Base-by-base conservation (phyloP, 2,113 vertebrate genomes). In the Hoplias malabaricus region DNA sequence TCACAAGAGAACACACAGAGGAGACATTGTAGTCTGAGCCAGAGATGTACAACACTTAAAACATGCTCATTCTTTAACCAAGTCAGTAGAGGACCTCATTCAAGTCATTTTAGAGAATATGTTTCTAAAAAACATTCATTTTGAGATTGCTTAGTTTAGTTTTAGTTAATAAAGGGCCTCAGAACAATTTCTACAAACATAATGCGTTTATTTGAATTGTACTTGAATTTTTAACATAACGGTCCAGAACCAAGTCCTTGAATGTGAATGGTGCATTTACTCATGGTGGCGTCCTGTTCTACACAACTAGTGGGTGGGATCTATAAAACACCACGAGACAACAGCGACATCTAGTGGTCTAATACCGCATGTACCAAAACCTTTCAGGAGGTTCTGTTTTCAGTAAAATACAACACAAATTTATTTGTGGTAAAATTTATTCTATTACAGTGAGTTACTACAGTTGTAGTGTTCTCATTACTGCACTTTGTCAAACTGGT, bases 401-500 rank as follows among this genome's bases (percentile, higher is more conserved):
- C 8, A 36, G 19, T 16, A 62, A 5, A 73, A 12, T 9, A 14
- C 36, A 42, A 40, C 3, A 2, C n/a, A 40, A 4, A 59, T 9
- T 21, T 16, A 33, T 66, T 66, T 70, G 90, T 91, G 92, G 88
- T 79, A 77, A 75, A 84, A 76, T 92, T 89, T 91, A 91, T 91
- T 93, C 84, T 82, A 69, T 85, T 75, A 87, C 81, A 61, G 89
- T 91, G 89, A 87, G 86, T 82, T 90, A 90, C 83, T 89, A 88
- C 89, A 89, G 79, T 81, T 21, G 86, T 88, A 89, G 90, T 89
- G 86, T 86, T 90, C 84, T 88, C 77, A 86, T 81, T 89, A 88
- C 86, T 87, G 83, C 81, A 86, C 73, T 83, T 87, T 71, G 82
- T 87, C 89, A 89, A 88, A 90, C 83, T 61, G 66, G 79, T 87